Base-by-base conservation (phyloP, 2,888 invertebrate genomes). In the Thyatira batis region DNA sequence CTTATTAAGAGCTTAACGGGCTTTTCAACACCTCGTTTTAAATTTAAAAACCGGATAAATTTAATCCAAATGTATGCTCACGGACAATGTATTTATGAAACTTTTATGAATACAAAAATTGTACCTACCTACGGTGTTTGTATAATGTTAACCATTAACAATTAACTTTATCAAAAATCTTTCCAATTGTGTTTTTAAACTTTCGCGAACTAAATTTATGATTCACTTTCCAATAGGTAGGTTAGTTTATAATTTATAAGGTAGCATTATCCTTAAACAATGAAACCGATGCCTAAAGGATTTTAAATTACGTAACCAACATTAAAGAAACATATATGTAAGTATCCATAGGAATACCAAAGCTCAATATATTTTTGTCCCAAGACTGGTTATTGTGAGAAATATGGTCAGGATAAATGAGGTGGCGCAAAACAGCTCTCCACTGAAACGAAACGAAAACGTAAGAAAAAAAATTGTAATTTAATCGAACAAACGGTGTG, bases 1-100 rank as follows among this genome's bases (percentile, higher is more conserved):
- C 57, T 68, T 69, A 71, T 63, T 63, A 65, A 63, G 61, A 60
- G 61, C 60, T 63, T 59, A 60, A 67, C 62, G 55, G 52, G 58
- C 53, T 58, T 57, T 61, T 51, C 49, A 60, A 60, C 56, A 63
- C 63, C 54, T 65, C 68, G 61, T 69, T 68, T 67, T 62, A 52
- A 55, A 60, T 60, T 64, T 58, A 55, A 50, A 62, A 62, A 55
- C 51, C 52, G 59, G 68, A 61, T 69, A 57, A 69, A 59, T 71
- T 63, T 52, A 58, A 55, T 63, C 54, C 57, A 49, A 54, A 46
- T 27, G 13, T 45, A 45, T 13, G 45, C 23, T 20, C n/a, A 30
- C 28, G 6, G 5, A 45, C 25, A 20, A 25, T 45, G 45, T 23
- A 23, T n/a, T 9, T 10, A 13, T n/a, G 17, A 17, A 43, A 43